phyloP scores from a whole-genome alignment of 2,113 vertebrate genomes.

The Sprattus sprattus region DNA sequence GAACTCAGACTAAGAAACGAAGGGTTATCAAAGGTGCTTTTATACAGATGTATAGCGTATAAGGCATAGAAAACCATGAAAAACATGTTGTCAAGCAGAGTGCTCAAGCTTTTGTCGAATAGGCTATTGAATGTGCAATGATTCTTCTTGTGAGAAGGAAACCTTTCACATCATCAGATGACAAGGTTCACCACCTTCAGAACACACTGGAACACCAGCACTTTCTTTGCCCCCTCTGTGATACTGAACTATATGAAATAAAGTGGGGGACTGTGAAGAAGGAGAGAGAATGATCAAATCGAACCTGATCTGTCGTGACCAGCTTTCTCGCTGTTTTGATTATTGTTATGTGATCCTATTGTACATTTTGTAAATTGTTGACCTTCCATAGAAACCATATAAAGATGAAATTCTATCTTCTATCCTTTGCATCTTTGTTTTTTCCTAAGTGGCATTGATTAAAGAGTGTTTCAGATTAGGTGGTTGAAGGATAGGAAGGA shows the following conservation, averaged over 20 bases:
- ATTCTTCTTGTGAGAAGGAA: slow-evolving; percentile 8
- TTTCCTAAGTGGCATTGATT: not conserved
- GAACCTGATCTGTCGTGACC: not conserved
- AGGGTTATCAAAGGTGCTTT: too few species aligned
- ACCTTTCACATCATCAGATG: not conserved
- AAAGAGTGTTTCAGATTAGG: not conserved
- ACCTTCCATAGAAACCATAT: slow-evolving; percentile 68
- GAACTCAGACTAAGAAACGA: too few species aligned
- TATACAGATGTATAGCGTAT: not conserved
- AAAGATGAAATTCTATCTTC: slow-evolving; percentile 63
- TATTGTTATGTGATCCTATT: slow-evolving; percentile 53
- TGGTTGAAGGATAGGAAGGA: not conserved
- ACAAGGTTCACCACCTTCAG: slow-evolving; percentile 14
- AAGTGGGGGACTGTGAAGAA: not conserved
- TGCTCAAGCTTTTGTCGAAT: not conserved
- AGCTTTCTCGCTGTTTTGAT: slow-evolving; percentile 7
- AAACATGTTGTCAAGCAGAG: not conserved
- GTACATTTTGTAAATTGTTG: slow-evolving; percentile 75
- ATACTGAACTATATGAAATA: not conserved
- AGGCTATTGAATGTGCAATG: slow-evolving; percentile 9
- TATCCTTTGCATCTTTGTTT: slow-evolving; percentile 41
- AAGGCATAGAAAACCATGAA: not conserved
- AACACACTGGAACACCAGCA: slow-evolving; percentile 8
- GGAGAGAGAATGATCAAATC: slow-evolving; percentile 1
- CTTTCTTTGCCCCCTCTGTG: not conserved